A percentile compares a stretch with the other conserved stretches of the same genome.
These are phyloP conservation scores for Corvus moneduloides DNA, from an alignment of 2,113 vertebrate species.

Conservation along the genomic window DNA sequence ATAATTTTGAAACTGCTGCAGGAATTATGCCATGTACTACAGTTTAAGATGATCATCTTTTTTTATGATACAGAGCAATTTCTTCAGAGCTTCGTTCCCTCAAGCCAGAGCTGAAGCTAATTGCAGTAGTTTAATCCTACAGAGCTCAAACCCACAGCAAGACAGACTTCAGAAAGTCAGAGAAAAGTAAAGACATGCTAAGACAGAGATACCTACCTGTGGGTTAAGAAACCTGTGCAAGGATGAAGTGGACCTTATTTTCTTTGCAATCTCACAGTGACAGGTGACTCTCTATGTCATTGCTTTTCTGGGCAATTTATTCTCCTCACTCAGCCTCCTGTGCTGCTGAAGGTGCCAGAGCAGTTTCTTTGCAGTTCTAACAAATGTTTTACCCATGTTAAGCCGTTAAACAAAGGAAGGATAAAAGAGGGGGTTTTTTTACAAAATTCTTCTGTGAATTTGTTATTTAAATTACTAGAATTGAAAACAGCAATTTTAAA, in stretches of 20 bases:
- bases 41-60: background rate
- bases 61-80: background rate
- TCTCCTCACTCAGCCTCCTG: background rate
- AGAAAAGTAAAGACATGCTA: background rate
- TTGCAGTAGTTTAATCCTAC: background rate
- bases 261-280: background rate
- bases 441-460: background rate
- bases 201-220: background rate
- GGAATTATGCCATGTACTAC: background rate
- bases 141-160: background rate
- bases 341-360: background rate
- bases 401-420: background rate
- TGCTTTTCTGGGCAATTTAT: background rate
- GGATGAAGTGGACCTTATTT: background rate
- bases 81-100: background rate
- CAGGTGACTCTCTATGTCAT: background rate
- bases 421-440: background rate
- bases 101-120: background rate
- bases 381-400: background rate
- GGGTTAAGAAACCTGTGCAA: background rate
- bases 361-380: background rate
- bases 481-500: background rate
- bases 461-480: background rate
- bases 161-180: background rate
- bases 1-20: constrained; percentile 9